A percentile compares a stretch with the other conserved stretches of the same genome.
Conservation (phyloP, 2,797 vertebrate genomes). For the Galagoides demidoff region DNA sequence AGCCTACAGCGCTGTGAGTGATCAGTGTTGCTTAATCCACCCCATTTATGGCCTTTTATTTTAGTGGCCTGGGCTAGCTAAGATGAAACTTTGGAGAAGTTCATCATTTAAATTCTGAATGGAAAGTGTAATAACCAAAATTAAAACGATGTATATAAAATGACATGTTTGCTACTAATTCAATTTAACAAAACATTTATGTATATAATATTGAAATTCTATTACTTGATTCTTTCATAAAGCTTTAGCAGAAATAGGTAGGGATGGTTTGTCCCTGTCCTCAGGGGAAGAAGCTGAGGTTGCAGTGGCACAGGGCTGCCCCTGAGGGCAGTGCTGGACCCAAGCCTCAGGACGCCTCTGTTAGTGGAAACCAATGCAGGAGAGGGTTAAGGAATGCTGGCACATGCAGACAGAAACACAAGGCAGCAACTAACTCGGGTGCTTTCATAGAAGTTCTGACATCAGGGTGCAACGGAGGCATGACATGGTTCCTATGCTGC, state of each 20-base stretch:
- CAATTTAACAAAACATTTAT: not conserved
- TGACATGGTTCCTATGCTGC: not conserved
- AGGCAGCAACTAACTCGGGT: too few species aligned
- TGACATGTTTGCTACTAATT: not conserved
- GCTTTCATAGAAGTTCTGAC: not conserved
- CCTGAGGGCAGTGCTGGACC: accelerated
- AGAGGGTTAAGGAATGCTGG: not conserved
- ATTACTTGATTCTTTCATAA: not conserved
- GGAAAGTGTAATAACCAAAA: not conserved
- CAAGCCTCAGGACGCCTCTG: not conserved
- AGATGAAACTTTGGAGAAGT: not conserved
- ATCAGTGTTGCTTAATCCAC: too few species aligned
- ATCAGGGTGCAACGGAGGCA: accelerated
- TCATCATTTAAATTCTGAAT: not conserved
- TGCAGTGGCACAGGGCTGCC: not conserved
- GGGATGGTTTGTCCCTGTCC: not conserved
- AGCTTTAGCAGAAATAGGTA: not conserved
- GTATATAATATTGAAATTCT: not conserved
- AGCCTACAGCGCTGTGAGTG: too few species aligned
- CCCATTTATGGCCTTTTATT: accelerated
- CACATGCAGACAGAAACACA: accelerated
- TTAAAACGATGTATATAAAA: not conserved
- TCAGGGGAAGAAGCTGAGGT: not conserved
- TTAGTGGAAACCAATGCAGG: not conserved
- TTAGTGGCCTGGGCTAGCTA: not conserved